Percentiles rank a stretch among this genome's conserved stretches.
phyloP scores from a whole-genome alignment of 2,113 vertebrate genomes.

The Panthera uncia region DNA sequence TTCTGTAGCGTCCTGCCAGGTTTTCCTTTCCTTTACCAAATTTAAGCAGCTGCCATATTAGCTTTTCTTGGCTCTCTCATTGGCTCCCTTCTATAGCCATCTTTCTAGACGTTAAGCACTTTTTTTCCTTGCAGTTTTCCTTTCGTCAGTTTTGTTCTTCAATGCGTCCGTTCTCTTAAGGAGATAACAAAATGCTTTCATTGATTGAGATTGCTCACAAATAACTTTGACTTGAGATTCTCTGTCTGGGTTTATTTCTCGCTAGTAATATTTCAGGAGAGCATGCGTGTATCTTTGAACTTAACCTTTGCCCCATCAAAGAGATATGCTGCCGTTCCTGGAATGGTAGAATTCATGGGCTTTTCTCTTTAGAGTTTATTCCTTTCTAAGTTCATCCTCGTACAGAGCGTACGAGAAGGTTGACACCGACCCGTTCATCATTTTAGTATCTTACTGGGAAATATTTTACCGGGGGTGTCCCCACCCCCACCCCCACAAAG shows the following conservation, averaged over 20 bases:
- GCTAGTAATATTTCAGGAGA: background rate
- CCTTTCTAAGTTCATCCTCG: constrained; percentile 9
- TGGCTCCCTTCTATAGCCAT: background rate
- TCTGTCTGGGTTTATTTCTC: constrained; percentile 38
- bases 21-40: constrained; percentile 22
- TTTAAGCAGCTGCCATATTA: background rate
- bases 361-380: constrained; percentile 44
- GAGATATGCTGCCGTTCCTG: background rate
- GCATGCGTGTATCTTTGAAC: background rate
- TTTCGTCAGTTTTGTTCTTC: constrained; percentile 42
- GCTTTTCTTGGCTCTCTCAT: constrained; percentile 17
- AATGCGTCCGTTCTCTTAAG: constrained; percentile 34
- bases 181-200: constrained; percentile 18
- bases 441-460: too few relatives aligned
- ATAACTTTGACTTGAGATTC: constrained; percentile 41
- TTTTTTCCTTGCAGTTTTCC: background rate
- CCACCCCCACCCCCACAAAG: background rate
- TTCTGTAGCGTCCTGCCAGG: background rate
- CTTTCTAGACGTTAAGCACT: constrained; percentile 22
- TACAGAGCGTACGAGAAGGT: too few relatives aligned
- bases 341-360: background rate
- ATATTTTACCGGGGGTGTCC: too few relatives aligned
- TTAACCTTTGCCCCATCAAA: background rate
- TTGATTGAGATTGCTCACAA: background rate
- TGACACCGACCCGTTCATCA: too few relatives aligned